Evolutionary conservation across 2,113 vertebrate species (phyloP), one percentile per base, ranked within the genome.

Genomic region (Bufo bufo): DNA sequence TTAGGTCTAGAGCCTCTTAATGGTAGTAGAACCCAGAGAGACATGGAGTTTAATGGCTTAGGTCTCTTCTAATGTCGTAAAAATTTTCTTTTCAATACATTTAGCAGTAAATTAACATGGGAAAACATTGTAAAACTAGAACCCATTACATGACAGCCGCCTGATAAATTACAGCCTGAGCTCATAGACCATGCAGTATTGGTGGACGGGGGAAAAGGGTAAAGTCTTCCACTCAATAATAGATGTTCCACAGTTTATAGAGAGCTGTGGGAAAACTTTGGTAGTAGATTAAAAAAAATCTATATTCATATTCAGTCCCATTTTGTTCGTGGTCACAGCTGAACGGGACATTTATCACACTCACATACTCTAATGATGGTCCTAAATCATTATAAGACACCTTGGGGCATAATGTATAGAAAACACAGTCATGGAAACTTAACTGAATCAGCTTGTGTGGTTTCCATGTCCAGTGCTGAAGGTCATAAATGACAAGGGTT

Each of bases 361-460:
- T 87, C n/a, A 80, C 47, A 69, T 47, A 12, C 59, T 52, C 33
- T 86, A 86, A 86, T 78, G 58, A 66, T 16, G 50, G 77, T 9
- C 12, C 75, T 87, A 69, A 87, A 87, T 87, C 85, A 87, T 87
- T 69, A 52, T 43, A 16, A 43, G 50, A 69, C 13, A 69, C 85
- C 77, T 50, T 3, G 7, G 61, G 77, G 85, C 23, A 19, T 12
- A 19, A 47, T 69, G 43, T 80, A 54, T 71, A 33, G 6, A 33
- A 74, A 77, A n/a, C 17, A 77, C 10, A 77, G 3, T 50, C 49
- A 54, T 78, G 17, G 54, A 23, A 78, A 54, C 10, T 7, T 11
- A 23, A 23, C 45, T 23, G 11, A 54, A 78, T 54, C 50, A 12
- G 19, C 75, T 78, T 13, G 19, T 78, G 50, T 11, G 33, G 33